Conservation (phyloP, 2,888 invertebrate species). For the Saturnia pavonia region DNA sequence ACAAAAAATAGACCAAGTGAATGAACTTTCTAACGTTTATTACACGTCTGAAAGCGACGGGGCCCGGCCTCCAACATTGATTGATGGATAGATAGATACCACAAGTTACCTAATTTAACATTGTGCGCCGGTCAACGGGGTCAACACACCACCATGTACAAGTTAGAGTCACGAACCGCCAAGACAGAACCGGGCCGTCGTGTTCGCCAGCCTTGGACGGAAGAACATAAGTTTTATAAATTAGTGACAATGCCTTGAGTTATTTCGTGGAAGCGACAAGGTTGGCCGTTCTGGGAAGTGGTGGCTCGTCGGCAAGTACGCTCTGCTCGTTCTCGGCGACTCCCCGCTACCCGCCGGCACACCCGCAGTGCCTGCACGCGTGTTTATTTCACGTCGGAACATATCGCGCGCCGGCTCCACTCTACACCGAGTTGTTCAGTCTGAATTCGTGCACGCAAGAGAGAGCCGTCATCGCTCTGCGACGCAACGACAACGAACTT, state of each 20-base stretch:
- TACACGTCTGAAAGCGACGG: slow-evolving; percentile 42
- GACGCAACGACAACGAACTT: slow-evolving; percentile 65
- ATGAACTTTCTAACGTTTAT: slow-evolving; percentile 63
- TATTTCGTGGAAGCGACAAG: slow-evolving; percentile 76
- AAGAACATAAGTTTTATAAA: slow-evolving; percentile 76
- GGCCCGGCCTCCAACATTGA: slow-evolving; percentile 46
- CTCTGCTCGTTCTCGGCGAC: slow-evolving; percentile 39
- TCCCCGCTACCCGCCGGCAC: slow-evolving; percentile 38
- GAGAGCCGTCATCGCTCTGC: slow-evolving; percentile 56
- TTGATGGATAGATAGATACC: slow-evolving; percentile 57
- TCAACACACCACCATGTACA: slow-evolving; percentile 48
- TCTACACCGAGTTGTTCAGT: slow-evolving; percentile 47
- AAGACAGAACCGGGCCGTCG: slow-evolving; percentile 39
- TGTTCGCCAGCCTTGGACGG: slow-evolving; percentile 57
- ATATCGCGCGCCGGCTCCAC: slow-evolving; percentile 38
- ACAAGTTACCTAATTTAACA: slow-evolving; percentile 48
- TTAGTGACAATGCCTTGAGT: slow-evolving; percentile 78
- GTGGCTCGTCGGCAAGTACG: slow-evolving; percentile 34
- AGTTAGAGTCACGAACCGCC: slow-evolving; percentile 42
- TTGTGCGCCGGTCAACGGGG: slow-evolving; percentile 46
- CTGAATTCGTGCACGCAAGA: slow-evolving; percentile 57
- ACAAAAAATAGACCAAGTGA: slow-evolving; percentile 65
- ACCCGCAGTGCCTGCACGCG: slow-evolving; percentile 31
- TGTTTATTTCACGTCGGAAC: slow-evolving; percentile 31
- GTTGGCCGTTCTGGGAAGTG: slow-evolving; percentile 75